Percentiles rank a stretch among this genome's conserved stretches.
Evolutionary conservation across 2,113 vertebrate species (phyloP).

Genomic region (Eubucco bourcierii): DNA sequence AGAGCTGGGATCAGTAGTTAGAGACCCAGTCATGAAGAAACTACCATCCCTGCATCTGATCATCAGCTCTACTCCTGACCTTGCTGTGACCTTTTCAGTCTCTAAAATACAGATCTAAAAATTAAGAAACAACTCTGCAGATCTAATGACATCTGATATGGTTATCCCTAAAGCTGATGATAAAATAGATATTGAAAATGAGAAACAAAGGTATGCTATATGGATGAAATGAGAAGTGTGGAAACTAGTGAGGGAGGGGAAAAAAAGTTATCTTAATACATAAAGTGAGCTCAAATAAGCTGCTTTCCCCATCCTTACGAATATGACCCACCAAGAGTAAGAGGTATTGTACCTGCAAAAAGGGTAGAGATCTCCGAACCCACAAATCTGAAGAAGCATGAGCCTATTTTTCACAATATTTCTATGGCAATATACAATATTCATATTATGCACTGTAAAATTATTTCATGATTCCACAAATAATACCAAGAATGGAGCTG

Average conservation of each 20-base stretch:
- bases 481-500: background rate
- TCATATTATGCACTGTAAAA: background rate
- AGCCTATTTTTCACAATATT: background rate
- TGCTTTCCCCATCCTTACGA: background rate
- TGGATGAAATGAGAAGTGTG: background rate
- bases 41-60: background rate
- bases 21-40: background rate
- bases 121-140: background rate
- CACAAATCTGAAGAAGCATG: background rate
- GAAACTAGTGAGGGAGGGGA: background rate
- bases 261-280: background rate
- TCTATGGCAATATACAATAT: background rate
- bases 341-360: background rate
- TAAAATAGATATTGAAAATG: background rate
- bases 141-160: background rate
- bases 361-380: background rate
- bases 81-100: background rate
- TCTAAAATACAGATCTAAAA: background rate
- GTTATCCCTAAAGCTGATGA: background rate
- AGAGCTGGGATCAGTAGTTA: background rate
- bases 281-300: background rate
- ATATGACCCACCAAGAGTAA: background rate
- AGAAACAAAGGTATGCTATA: background rate
- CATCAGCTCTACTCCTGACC: background rate
- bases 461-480: background rate